Base-by-base conservation (phyloP, 2,797 vertebrate genomes). In the Darevskia mixta region DNA sequence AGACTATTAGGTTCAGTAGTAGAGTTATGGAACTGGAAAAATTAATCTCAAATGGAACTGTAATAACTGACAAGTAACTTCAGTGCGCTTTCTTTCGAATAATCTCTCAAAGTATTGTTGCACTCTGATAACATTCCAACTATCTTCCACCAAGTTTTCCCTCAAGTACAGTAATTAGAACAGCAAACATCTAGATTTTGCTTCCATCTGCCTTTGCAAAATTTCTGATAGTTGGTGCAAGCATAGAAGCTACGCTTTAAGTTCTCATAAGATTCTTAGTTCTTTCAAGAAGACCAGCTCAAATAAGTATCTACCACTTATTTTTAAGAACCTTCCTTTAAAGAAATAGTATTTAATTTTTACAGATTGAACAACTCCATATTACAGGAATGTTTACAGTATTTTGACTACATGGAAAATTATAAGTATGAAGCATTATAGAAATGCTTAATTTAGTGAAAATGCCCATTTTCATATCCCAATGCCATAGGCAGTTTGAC, bases 41-140 rank as follows among this genome's bases (percentile, higher is more conserved):
- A 66, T 66, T 35, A 43, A 11, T 82, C 38, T 87, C 92, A 95
- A 95, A 89, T 88, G 90, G 80, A 94, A 27, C 88, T 92, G 88
- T 85, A 92, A 92, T 93, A 29, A 77, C 17, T 20, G 58, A 76
- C 29, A 5, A 25, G 43, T 32, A 20, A 38, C 55, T 35, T 11
- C 45, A 13, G 3, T 55, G 5, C 2, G 4, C 20, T 10, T 79
- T 27, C 45, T 67, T n/a, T 86, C 4, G 25, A 69, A 71, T 72
- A 20, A 6, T 49, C 29, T 71, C 67, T 71, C 29, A 32, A 71
- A 83, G 66, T 2, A 72, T 13, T n/a, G 38, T 6, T 67, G 41
- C 41, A 82, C 2, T 43, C 10, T n/a, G 29, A 82, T 79, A 27
- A 55, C 27, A 32, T 32, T 81, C 35, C 64, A 55, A n/a, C 43